These are phyloP conservation scores for Metopolophium dirhodum DNA, from an alignment of 1,140 invertebrate genomes.

Conservation along the genomic window DNA sequence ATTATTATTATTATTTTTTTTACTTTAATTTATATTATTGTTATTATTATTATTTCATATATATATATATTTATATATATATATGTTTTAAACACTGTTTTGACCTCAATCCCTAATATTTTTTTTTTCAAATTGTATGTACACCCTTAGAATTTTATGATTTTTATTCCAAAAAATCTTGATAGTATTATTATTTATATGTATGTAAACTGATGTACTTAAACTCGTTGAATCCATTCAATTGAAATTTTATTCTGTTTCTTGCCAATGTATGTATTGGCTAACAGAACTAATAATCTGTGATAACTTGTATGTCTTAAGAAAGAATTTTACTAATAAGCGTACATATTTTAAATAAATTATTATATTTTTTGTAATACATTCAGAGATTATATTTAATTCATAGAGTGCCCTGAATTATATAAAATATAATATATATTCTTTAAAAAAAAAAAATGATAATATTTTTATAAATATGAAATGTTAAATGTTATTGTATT, in stretches of 20 bases:
- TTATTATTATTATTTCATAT: conserved; percentile 32
- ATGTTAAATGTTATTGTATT: conserved; percentile 11
- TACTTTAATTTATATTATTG: conserved; percentile 34
- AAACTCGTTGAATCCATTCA: conserved; percentile 27
- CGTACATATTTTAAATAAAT: not conserved
- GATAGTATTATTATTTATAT: conserved; percentile 18
- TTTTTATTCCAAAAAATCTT: not conserved
- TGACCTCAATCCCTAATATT: conserved; percentile 5
- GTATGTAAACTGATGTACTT: conserved; percentile 29
- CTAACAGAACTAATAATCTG: conserved; percentile 51
- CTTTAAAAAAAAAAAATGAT: not conserved
- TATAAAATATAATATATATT: conserved; percentile 12
- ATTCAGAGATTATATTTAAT: conserved; percentile 21
- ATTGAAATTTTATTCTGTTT: conserved; percentile 20
- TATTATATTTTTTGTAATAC: conserved; percentile 27
- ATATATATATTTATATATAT: no score
- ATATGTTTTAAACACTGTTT: not conserved
- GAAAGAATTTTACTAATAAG: conserved; percentile 25
- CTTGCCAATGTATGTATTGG: not conserved
- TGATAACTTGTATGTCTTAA: conserved; percentile 48
- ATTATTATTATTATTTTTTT: conserved; percentile 4
- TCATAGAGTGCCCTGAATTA: not conserved
- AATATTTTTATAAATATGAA: conserved; percentile 35
- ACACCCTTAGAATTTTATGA: not conserved
- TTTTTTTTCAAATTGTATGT: conserved; percentile 11